Conservation (phyloP, 2,797 vertebrate species). For the Tiaroga cobitis region DNA sequence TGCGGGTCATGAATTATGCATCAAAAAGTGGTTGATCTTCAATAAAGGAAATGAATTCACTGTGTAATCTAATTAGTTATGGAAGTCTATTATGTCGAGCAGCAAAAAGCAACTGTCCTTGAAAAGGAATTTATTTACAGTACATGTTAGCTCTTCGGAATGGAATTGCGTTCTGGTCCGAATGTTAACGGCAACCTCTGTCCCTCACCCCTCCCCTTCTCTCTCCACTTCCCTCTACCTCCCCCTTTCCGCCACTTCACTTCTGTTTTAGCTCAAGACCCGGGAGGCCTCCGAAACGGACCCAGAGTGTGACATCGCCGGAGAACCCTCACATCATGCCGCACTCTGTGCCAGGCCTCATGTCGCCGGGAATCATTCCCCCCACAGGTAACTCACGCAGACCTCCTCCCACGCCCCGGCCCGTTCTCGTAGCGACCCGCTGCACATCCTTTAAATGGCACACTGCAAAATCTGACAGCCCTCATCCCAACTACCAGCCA, state of each 20-base stretch:
- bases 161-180: constrained; percentile 91
- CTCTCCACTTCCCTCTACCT: constrained; percentile 28
- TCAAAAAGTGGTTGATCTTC: constrained; percentile 99
- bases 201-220: constrained; percentile 24
- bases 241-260: constrained; percentile 36
- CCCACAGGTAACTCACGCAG: constrained; percentile 88
- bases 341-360: constrained; percentile 97
- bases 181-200: constrained; percentile 80
- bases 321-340: constrained; percentile 99
- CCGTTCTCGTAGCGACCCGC: constrained; percentile 52
- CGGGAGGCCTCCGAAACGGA: constrained; percentile 97
- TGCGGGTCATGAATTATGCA: constrained; percentile 99
- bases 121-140: constrained; percentile 99
- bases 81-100: constrained; percentile 99
- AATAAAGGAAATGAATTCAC: constrained; percentile 99
- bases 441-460: constrained; percentile 79
- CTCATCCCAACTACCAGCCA: constrained; percentile 75
- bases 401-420: not conserved
- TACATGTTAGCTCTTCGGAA: constrained; percentile 96
- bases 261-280: constrained; percentile 93
- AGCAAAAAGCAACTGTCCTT: constrained; percentile 99
- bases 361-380: constrained; percentile 99
- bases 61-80: constrained; percentile 99
- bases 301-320: constrained; percentile 95
- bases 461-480: constrained; percentile 79